Evolutionary conservation across 1,140 invertebrate genomes (phyloP).

Genomic region (Drosophila nannoptera): DNA sequence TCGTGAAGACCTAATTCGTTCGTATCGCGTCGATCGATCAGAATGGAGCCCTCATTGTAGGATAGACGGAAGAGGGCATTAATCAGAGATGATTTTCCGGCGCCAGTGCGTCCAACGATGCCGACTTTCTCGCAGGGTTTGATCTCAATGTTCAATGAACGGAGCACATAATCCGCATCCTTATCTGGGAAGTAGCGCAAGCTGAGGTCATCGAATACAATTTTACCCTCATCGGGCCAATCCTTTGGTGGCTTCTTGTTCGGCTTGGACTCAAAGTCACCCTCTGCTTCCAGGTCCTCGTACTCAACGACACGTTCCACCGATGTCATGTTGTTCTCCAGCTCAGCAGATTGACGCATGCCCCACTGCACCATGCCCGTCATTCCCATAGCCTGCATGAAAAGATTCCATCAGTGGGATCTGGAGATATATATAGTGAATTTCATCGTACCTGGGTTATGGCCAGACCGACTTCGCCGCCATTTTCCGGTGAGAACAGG

Average conservation of each 20-base stretch:
- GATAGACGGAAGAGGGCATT: constrained; percentile 88
- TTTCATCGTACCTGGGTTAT: constrained; percentile 81
- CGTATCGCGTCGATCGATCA: constrained; percentile 86
- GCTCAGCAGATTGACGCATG: constrained; percentile 89
- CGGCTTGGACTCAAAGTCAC: constrained; percentile 82
- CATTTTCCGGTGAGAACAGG: constrained; percentile 81
- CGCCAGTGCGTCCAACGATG: constrained; percentile 92
- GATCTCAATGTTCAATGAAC: constrained; percentile 83
- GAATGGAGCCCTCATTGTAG: constrained; percentile 85
- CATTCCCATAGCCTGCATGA: constrained; percentile 85
- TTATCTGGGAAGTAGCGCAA: constrained; percentile 84
- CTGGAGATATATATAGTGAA: not conserved
- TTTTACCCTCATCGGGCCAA: constrained; percentile 86
- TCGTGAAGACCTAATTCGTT: constrained; percentile 83
- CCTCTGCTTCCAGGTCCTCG: constrained; percentile 85
- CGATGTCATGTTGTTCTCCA: constrained; percentile 91
- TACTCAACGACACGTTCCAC: constrained; percentile 90
- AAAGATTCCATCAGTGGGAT: not conserved
- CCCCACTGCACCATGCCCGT: constrained; percentile 93
- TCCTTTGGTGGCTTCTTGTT: constrained; percentile 84
- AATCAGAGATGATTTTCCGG: constrained; percentile 95
- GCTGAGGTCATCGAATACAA: constrained; percentile 84
- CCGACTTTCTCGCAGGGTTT: constrained; percentile 83
- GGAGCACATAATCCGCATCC: constrained; percentile 83
- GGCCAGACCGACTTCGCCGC: constrained; percentile 88